Conservation (phyloP, 1,140 invertebrate genomes). For the Drosophila arawakana region DNA sequence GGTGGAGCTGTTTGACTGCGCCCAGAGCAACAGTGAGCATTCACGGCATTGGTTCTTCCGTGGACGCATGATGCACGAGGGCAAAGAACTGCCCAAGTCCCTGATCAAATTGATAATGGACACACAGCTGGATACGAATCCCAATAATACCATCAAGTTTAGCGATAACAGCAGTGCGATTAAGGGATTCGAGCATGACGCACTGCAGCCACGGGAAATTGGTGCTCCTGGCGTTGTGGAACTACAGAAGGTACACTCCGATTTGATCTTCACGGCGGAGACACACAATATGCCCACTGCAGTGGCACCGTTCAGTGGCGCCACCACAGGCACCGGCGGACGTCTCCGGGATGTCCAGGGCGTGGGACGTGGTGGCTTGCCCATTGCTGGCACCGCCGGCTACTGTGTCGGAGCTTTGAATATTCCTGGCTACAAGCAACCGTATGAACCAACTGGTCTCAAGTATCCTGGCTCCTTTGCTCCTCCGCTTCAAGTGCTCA, state of each 20-base stretch:
- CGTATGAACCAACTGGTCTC: slow-evolving; percentile 93
- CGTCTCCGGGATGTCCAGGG: slow-evolving; percentile 97
- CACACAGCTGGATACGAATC: slow-evolving; percentile 94
- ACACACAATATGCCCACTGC: slow-evolving; percentile 99
- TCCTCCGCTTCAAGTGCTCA: slow-evolving; percentile 92
- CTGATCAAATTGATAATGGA: slow-evolving; percentile 97
- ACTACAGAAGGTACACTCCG: slow-evolving; percentile 87
- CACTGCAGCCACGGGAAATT: slow-evolving; percentile 88
- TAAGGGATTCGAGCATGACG: slow-evolving; percentile 90
- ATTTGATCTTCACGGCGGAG: slow-evolving; percentile 99
- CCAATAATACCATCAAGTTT: slow-evolving; percentile 99
- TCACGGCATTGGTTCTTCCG: slow-evolving; percentile 97
- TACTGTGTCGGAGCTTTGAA: slow-evolving; percentile 97
- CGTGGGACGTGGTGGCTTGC: slow-evolving; percentile 95
- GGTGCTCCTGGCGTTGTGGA: slow-evolving; percentile 88
- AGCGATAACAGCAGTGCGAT: slow-evolving; percentile 99
- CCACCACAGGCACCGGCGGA: slow-evolving; percentile 98
- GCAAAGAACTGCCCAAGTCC: slow-evolving; percentile 90
- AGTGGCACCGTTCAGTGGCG: slow-evolving; percentile 96
- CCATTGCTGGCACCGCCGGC: slow-evolving; percentile 97
- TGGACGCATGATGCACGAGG: slow-evolving; percentile 95
- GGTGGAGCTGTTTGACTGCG: slow-evolving; percentile 98
- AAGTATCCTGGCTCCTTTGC: slow-evolving; percentile 96
- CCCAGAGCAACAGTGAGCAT: slow-evolving; percentile 99
- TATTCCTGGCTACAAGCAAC: slow-evolving; percentile 92